A percentile compares a stretch with the other conserved stretches of the same genome.
These are phyloP conservation scores for Drosophila pseudotakahashii DNA, from an alignment of 2,888 invertebrate species.

Conservation along the genomic window DNA sequence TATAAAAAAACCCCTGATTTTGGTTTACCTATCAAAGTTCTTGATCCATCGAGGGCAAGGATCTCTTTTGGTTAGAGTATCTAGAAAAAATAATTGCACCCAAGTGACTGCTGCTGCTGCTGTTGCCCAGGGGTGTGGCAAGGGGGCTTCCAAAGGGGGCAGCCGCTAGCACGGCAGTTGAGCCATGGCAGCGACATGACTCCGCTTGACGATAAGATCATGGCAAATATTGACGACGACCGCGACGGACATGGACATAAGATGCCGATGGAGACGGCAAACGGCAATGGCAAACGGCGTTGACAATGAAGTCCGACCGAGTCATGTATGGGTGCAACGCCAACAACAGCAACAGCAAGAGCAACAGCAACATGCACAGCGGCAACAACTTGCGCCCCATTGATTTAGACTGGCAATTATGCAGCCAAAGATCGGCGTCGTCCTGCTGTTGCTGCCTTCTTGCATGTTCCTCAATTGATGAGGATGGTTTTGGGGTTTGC, in stretches of 20 bases:
- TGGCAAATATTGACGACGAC: constrained; percentile 74
- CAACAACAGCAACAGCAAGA: constrained; percentile 19
- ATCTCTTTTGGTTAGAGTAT: constrained; percentile 58
- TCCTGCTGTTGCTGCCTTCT: constrained; percentile 41
- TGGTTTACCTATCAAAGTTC: neutral
- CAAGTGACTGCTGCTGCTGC: constrained; percentile 52
- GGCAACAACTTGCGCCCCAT: constrained; percentile 59
- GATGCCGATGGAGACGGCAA: constrained; percentile 42
- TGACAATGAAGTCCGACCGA: constrained; percentile 55
- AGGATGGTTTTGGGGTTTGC: constrained; percentile 48
- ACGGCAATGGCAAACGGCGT: constrained; percentile 38
- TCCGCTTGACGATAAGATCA: constrained; percentile 76
- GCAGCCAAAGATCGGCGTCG: constrained; percentile 58
- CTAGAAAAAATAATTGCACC: constrained; percentile 74
- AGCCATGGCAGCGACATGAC: constrained; percentile 78
- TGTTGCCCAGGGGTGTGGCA: constrained; percentile 29
- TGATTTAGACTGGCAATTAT: constrained; percentile 79
- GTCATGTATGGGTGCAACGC: constrained; percentile 57
- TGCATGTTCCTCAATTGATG: constrained; percentile 50
- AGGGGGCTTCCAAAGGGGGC: constrained; percentile 4
- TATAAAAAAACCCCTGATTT: too few species aligned
- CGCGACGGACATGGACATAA: constrained; percentile 36
- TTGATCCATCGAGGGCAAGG: neutral
- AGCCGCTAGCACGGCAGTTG: constrained; percentile 15
- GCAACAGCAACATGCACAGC: constrained; percentile 38